A percentile compares a stretch with the other conserved stretches of the same genome.
Conservation (phyloP, 2,888 invertebrate species). For the Ceratothoa steindachneri region DNA sequence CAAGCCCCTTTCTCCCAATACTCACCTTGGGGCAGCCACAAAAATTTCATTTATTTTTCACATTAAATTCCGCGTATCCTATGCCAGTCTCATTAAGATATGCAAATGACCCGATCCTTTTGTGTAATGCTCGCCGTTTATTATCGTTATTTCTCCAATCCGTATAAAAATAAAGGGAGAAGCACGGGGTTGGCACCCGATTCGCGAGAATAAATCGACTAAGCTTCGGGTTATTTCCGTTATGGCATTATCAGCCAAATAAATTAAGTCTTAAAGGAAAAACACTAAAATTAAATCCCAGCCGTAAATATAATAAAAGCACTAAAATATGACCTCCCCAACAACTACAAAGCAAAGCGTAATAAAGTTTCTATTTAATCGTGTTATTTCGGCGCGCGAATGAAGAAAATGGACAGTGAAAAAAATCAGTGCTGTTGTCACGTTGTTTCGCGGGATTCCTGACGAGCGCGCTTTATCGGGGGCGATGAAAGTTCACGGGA, state of each 20-base stretch:
- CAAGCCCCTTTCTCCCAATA: not conserved
- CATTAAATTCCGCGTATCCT: constrained; percentile 47
- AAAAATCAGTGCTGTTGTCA: not conserved
- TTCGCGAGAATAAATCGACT: constrained; percentile 9
- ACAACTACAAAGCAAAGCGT: constrained; percentile 8
- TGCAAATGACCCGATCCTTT: constrained; percentile 47
- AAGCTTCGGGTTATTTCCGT: constrained; percentile 12
- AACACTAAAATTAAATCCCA: constrained; percentile 13
- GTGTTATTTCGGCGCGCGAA: constrained; percentile 4
- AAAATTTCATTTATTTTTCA: constrained; percentile 45
- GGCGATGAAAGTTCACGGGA: too few species aligned
- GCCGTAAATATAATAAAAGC: constrained; percentile 11
- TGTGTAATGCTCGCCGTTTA: constrained; percentile 45
- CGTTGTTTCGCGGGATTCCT: too few species aligned
- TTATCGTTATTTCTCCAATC: constrained; percentile 47
- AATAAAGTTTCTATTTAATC: constrained; percentile 1
- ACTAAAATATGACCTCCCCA: constrained; percentile 6
- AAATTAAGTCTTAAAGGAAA: constrained; percentile 15
- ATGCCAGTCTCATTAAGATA: constrained; percentile 48
- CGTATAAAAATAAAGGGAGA: constrained; percentile 40
- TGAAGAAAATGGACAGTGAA: not conserved
- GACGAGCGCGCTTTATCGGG: too few species aligned
- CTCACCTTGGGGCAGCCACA: constrained; percentile 12
- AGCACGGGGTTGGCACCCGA: not conserved
- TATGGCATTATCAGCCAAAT: constrained; percentile 13